phyloP scores from a whole-genome alignment of 2,888 invertebrate genomes.

The Gymnocheta viridis region DNA sequence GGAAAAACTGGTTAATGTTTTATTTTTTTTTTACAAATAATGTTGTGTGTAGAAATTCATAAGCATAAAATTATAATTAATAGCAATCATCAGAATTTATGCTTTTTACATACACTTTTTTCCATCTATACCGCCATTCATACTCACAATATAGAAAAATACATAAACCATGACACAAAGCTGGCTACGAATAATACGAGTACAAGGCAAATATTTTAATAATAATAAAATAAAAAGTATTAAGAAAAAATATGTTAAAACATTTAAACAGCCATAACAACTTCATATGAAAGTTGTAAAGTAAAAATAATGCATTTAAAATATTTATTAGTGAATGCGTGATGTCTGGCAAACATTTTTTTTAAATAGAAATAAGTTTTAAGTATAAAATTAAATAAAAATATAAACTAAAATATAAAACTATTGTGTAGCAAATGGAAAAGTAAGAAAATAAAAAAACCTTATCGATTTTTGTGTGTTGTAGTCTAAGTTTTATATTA shows the following conservation, averaged over 20 bases:
- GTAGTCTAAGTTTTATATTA: too few species aligned
- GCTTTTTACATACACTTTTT: neutral
- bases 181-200: neutral
- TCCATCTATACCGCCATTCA: neutral
- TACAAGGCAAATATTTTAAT: slow-evolving; percentile 10
- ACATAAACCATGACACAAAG: neutral
- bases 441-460: too few species aligned
- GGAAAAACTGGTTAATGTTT: neutral
- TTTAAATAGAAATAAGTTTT: neutral
- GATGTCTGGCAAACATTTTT: neutral
- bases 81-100: slow-evolving; percentile 65
- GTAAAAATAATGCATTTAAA: neutral
- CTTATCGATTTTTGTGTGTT: too few species aligned
- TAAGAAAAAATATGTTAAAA: neutral
- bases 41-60: slow-evolving; percentile 60
- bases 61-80: slow-evolving; percentile 70
- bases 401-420: slow-evolving; percentile 7
- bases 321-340: neutral
- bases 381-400: neutral
- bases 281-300: neutral
- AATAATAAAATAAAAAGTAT: neutral
- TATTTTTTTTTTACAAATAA: slow-evolving; percentile 22
- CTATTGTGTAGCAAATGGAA: too few species aligned
- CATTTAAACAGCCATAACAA: slow-evolving; percentile 51
- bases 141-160: neutral